Evolutionary conservation across 2,113 vertebrate species (phyloP).

Genomic region (Barnardius zonarius): DNA sequence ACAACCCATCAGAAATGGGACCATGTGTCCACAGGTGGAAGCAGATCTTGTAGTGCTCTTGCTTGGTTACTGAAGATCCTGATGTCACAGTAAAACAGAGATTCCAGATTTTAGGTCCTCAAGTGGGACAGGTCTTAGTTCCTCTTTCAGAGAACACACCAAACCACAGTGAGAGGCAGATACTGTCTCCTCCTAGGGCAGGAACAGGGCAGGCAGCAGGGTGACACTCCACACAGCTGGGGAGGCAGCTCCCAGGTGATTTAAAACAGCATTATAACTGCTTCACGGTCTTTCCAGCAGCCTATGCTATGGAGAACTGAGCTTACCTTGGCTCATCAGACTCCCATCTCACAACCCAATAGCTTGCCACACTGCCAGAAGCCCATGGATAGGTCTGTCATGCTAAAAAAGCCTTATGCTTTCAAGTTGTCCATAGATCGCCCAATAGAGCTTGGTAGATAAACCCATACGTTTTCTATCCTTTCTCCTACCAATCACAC

Average conservation of each 20-base stretch:
- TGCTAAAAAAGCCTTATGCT: neutral
- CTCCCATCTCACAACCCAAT: neutral
- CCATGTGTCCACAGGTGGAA: fast-evolving
- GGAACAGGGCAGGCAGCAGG: neutral
- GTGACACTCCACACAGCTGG: neutral
- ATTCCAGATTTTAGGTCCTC: neutral
- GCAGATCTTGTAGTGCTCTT: neutral
- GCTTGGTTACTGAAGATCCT: neutral
- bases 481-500: neutral
- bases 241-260: neutral
- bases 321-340: neutral
- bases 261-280: fast-evolving
- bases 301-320: neutral
- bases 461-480: neutral
- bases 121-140: neutral
- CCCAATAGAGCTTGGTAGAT: neutral
- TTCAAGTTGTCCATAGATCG: neutral
- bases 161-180: fast-evolving
- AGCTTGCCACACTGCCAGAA: neutral
- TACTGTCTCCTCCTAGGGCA: fast-evolving
- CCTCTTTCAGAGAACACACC: neutral
- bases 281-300: neutral
- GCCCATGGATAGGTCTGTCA: neutral
- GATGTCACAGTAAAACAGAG: fast-evolving
- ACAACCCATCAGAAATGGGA: fast-evolving